These are phyloP conservation scores for Leptinotarsa juncta DNA, from an alignment of 2,888 invertebrate species.

Conservation along the genomic window DNA sequence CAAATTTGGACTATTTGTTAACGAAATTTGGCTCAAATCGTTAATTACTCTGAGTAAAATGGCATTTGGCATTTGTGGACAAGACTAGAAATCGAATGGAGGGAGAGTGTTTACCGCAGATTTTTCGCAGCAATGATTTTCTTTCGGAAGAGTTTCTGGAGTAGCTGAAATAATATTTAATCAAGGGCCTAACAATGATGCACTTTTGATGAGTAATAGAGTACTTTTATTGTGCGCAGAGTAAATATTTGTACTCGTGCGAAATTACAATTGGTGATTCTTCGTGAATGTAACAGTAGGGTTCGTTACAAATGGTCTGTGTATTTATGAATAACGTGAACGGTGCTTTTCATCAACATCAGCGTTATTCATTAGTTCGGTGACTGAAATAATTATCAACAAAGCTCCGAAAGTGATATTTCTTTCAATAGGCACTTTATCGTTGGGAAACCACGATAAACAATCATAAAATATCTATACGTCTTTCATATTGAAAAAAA, in stretches of 20 bases:
- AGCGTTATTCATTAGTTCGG: neutral
- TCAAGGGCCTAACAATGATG: constrained; percentile 36
- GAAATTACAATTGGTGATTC: constrained; percentile 38
- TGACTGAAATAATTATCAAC: no score
- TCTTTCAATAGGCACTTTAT: no score
- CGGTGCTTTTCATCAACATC: neutral
- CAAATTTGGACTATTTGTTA: no score
- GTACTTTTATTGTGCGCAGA: constrained; percentile 35
- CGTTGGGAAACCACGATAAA: no score
- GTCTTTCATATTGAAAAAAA: no score
- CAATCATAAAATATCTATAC: no score
- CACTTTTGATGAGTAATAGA: constrained; percentile 42
- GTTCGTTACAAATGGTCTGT: constrained; percentile 6
- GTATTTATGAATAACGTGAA: neutral
- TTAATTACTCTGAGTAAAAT: no score
- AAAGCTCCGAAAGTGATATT: no score
- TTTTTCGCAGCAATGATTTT: constrained; percentile 19
- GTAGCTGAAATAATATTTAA: constrained; percentile 43
- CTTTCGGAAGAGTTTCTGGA: constrained; percentile 1
- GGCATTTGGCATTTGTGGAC: no score
- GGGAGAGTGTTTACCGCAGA: constrained; percentile 1
- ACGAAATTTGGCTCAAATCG: no score
- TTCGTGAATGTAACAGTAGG: constrained; percentile 25
- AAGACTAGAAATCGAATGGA: constrained; percentile 5
- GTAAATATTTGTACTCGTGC: constrained; percentile 39